Evolutionary conservation across 2,113 vertebrate species (phyloP).

Genomic region (Sarotherodon lohbergeri): DNA sequence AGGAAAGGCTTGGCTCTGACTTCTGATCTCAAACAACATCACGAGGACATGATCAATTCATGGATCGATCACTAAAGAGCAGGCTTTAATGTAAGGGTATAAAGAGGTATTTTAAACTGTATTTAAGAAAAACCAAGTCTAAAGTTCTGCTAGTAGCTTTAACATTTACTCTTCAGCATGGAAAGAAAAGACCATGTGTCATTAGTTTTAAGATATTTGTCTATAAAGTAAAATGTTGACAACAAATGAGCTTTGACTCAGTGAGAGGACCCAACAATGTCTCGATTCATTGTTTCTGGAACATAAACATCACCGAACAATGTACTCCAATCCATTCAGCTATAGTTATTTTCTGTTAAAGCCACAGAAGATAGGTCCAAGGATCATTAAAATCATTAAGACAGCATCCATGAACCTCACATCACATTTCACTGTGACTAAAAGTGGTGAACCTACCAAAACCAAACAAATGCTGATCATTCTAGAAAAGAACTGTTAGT

Average conservation of each 20-base stretch:
- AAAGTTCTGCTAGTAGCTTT: background rate
- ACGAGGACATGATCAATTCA: background rate
- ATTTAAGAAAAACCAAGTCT: background rate
- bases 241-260: background rate
- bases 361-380: background rate
- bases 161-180: background rate
- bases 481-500: background rate
- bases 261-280: background rate
- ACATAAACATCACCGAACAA: background rate
- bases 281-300: background rate
- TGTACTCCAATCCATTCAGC: background rate
- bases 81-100: fast-evolving
- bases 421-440: background rate
- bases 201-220: background rate
- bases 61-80: background rate
- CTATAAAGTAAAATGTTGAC: background rate
- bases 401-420: background rate
- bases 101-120: background rate
- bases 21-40: background rate
- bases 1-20: background rate
- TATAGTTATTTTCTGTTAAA: background rate
- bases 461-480: fast-evolving
- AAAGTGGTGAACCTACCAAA: background rate
- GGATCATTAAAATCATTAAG: background rate
- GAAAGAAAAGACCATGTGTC: fast-evolving